These are phyloP conservation scores for Neodiprion virginianus DNA, from an alignment of 1,140 invertebrate species.

Conservation along the genomic window DNA sequence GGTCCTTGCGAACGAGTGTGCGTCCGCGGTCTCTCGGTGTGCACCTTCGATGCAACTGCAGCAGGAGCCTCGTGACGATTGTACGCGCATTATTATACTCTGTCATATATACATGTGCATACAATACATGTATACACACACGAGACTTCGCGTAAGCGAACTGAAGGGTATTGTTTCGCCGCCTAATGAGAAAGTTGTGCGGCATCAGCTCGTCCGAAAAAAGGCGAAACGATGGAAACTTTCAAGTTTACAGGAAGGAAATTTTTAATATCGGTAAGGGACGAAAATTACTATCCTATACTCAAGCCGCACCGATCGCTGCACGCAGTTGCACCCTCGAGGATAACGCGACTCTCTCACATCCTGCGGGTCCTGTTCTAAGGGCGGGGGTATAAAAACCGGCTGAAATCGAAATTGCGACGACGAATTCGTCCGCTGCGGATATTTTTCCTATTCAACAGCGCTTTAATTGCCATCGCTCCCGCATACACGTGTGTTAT, in stretches of 20 bases:
- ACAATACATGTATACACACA: background rate
- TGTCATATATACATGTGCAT: constrained; percentile 34
- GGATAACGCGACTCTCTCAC: no score
- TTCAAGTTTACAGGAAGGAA: no score
- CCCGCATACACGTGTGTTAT: background rate
- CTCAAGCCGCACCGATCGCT: no score
- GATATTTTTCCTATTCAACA: no score
- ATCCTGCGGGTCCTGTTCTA: no score
- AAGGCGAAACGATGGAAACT: background rate
- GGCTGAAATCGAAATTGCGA: no score
- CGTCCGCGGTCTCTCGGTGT: constrained; percentile 24
- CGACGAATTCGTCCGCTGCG: no score
- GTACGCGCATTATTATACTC: constrained; percentile 47
- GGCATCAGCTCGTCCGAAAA: constrained; percentile 24
- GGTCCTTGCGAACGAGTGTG: constrained; percentile 27
- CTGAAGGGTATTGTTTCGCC: constrained; percentile 48
- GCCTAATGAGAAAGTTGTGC: constrained; percentile 59
- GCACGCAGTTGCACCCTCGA: no score
- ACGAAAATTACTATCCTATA: no score
- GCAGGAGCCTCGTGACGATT: background rate
- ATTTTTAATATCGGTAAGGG: no score
- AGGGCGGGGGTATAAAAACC: no score
- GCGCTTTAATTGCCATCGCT: background rate
- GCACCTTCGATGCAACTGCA: background rate
- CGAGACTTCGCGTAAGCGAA: constrained; percentile 25